Conservation (phyloP, 2,797 vertebrate species). For the Netta rufina region DNA sequence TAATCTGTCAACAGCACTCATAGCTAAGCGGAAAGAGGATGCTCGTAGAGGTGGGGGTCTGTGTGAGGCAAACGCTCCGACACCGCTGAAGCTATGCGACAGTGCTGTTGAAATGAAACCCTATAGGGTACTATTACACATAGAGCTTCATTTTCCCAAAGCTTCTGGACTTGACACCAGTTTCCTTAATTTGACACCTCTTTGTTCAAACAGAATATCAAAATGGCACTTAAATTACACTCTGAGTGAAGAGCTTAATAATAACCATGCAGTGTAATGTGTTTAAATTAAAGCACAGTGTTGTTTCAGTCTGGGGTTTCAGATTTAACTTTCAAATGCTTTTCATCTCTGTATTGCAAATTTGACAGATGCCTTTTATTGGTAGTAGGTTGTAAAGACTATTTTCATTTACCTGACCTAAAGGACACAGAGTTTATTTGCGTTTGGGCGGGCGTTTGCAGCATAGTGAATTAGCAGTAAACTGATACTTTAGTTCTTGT, state of each 20-base stretch:
- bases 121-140: not conserved
- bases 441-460: conserved; percentile 25
- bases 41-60: not conserved
- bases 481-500: not conserved
- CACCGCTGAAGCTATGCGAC: not conserved
- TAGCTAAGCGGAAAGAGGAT: not conserved
- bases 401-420: conserved; percentile 48
- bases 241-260: conserved; percentile 40
- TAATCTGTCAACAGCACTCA: not conserved
- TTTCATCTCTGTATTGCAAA: conserved; percentile 41
- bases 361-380: conserved; percentile 47
- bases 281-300: conserved; percentile 48
- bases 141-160: conserved; percentile 34
- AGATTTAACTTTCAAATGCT: conserved; percentile 53
- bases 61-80: not conserved
- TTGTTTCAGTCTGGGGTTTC: conserved; percentile 51
- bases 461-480: conserved; percentile 41
- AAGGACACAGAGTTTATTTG: conserved; percentile 39
- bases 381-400: not conserved
- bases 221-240: conserved; percentile 46
- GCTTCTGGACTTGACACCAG: conserved; percentile 19
- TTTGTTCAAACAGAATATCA: conserved; percentile 55
- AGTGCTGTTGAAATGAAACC: not conserved
- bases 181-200: conserved; percentile 60
- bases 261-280: not conserved